phyloP scores from a whole-genome alignment of 2,888 invertebrate species.

The Ctena decussata region DNA sequence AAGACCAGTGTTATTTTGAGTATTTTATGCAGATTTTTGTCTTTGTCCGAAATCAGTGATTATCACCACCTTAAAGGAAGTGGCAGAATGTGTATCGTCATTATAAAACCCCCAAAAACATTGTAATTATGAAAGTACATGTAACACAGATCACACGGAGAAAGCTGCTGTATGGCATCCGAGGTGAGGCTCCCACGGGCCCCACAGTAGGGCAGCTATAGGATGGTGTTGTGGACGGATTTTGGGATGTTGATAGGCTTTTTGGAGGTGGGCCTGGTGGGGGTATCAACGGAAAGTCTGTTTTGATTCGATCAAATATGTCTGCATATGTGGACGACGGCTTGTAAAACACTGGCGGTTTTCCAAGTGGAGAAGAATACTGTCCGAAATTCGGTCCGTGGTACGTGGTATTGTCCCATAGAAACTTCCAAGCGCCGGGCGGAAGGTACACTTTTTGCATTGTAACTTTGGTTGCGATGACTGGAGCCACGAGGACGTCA shows the following conservation, averaged over 20 bases:
- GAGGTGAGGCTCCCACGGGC: not conserved
- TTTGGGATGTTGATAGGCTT: not conserved
- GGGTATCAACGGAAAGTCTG: slow-evolving; percentile 43
- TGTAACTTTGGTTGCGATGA: slow-evolving; percentile 67
- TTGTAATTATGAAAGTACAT: too few species aligned
- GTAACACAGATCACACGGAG: too few species aligned
- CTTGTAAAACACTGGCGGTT: slow-evolving; percentile 82
- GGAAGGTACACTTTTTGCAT: slow-evolving; percentile 77
- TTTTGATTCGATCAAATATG: slow-evolving; percentile 60
- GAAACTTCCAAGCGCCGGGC: slow-evolving; percentile 72
- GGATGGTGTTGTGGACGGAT: not conserved
- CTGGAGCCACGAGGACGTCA: slow-evolving; percentile 83
- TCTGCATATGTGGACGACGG: slow-evolving; percentile 61
- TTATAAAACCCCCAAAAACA: too few species aligned
- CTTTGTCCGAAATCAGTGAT: too few species aligned
- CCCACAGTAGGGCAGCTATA: not conserved
- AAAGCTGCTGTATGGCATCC: too few species aligned
- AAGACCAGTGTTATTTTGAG: too few species aligned
- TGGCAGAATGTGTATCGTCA: too few species aligned
- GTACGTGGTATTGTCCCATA: slow-evolving; percentile 70
- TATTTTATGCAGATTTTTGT: too few species aligned
- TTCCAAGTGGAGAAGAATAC: slow-evolving; percentile 76
- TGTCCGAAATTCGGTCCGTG: slow-evolving; percentile 60
- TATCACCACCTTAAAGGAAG: too few species aligned
- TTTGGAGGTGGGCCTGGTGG: slow-evolving; percentile 11